phyloP scores from a whole-genome alignment of 2,797 vertebrate species.

The Hippoglossus hippoglossus region DNA sequence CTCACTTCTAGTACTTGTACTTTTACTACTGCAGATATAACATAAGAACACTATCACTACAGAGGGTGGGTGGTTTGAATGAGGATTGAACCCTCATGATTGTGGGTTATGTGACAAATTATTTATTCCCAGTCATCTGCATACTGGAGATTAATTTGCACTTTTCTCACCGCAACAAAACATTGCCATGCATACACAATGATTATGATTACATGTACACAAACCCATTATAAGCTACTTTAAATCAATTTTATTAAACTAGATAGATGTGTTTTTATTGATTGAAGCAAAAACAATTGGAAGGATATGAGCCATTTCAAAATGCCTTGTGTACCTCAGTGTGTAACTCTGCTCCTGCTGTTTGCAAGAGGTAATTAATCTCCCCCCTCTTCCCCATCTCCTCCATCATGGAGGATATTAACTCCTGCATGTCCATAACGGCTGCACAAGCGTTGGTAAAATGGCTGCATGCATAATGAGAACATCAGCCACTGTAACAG shows the following conservation, averaged over 20 bases:
- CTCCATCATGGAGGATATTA: conserved; percentile 4
- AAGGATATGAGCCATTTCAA: too few species aligned
- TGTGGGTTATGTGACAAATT: background rate
- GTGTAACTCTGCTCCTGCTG: too few species aligned
- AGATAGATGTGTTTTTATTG: too few species aligned
- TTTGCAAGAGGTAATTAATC: too few species aligned
- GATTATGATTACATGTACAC: background rate
- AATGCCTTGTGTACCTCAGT: too few species aligned
- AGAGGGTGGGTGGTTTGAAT: background rate
- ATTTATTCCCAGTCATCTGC: conserved; percentile 11
- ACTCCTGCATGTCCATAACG: conserved; percentile 23
- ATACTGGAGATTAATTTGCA: conserved; percentile 4
- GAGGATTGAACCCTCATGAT: background rate
- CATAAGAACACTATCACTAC: background rate
- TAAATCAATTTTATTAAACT: background rate
- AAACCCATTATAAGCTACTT: background rate
- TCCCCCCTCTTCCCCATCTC: too few species aligned
- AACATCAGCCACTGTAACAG: conserved; percentile 34
- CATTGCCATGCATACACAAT: background rate
- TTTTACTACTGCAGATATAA: background rate
- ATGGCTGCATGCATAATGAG: conserved; percentile 33
- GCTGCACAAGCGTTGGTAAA: conserved; percentile 35
- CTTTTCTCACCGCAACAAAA: conserved; percentile 14
- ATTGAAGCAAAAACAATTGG: too few species aligned
- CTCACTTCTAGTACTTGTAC: background rate